Base-by-base conservation (phyloP, 2,797 vertebrate species). In the Scolopax rusticola region DNA sequence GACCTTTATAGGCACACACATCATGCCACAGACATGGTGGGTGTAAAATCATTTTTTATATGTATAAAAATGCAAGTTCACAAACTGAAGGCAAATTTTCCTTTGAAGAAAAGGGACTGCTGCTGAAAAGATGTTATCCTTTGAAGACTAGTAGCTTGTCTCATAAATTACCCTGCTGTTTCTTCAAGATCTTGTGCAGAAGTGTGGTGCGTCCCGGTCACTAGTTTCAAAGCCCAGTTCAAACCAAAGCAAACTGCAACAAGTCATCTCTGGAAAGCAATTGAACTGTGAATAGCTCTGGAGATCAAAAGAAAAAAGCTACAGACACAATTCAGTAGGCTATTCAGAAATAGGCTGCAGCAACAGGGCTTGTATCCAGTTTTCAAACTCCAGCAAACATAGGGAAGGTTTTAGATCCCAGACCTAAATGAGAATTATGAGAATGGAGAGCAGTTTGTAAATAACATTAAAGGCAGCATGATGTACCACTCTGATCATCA, bases 191-290 rank as follows among this genome's bases (percentile, higher is more conserved):
- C 63, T 85, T 63, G 11, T 53, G 48, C 48, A 64, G 94, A 93
- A 97, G 41, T 33, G 17, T 59, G 33, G 63, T 68, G 32, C 43
- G 57, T 78, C 36, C 41, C 78, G 60, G 74, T 61, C 69, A 75
- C 8, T 60, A 7, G 18, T 85, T 93, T 95, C 86, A 93, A 85
- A 93, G 90, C 45, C 33, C 41, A 18, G 50, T 74, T 90, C 63
- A 94, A 93, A 94, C 88, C 50, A 84, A 94, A 93, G 85, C 59
- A 89, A 91, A 95, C 45, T 93, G 83, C 67, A 91, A 30, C 83
- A 59, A 79, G 84, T 83, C 87, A 40, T 84, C 57, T 85, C 69
- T 89, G 84, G 69, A 88, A 93, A 95, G 60, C 15, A 4, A 33
- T 2, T 95, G 91, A 89, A 74, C 73, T 91, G 65, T 75, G 76